Percentiles rank a stretch among this genome's conserved stretches.
phyloP scores from a whole-genome alignment of 2,888 invertebrate genomes.

The Spisula subtruncata region DNA sequence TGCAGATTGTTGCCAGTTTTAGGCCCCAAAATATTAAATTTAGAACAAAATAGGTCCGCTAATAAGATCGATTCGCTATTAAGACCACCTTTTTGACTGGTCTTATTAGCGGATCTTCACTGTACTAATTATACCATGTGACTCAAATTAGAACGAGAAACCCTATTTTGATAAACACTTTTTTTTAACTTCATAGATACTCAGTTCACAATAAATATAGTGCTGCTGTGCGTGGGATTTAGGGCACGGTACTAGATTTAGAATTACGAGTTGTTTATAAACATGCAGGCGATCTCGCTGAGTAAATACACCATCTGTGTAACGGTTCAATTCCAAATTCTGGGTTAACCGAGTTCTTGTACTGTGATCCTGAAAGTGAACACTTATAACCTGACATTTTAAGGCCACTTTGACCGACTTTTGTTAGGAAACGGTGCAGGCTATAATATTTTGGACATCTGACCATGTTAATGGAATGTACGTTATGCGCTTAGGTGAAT shows the following conservation, averaged over 20 bases:
- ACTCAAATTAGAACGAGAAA: not conserved
- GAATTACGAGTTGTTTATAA: not conserved
- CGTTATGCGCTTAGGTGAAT: not conserved
- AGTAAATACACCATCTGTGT: slow-evolving; percentile 5
- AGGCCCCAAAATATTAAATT: not conserved
- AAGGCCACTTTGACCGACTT: not conserved
- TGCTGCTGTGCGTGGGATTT: not conserved
- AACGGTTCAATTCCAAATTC: not conserved
- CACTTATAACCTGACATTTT: not conserved
- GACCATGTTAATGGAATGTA: not conserved
- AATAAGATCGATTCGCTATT: too few species aligned
- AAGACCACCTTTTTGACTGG: too few species aligned
- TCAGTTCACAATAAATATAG: not conserved
- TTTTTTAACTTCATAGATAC: not conserved
- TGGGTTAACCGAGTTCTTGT: not conserved
- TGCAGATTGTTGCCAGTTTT: too few species aligned
- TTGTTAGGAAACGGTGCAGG: not conserved
- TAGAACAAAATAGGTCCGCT: not conserved
- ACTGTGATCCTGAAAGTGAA: not conserved
- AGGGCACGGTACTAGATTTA: not conserved
- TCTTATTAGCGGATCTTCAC: too few species aligned
- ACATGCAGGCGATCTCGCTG: not conserved
- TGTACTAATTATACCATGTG: not conserved
- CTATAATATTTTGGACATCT: not conserved
- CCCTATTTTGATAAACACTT: not conserved